These are phyloP conservation scores for Serranus cabrilla DNA, from an alignment of 2,797 vertebrate species.

Conservation along the genomic window DNA sequence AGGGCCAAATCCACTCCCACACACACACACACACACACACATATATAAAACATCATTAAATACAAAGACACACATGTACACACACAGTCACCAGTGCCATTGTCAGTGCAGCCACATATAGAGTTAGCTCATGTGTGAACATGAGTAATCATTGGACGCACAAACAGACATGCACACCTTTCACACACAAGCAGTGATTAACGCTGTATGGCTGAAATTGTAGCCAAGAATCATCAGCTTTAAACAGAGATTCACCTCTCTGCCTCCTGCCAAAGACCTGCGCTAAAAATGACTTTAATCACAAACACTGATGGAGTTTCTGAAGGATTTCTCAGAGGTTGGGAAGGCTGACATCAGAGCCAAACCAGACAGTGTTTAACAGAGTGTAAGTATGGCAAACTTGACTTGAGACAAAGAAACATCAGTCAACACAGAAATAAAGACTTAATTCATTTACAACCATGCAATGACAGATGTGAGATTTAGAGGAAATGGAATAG, in stretches of 20 bases:
- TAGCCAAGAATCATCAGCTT: constrained; percentile 53
- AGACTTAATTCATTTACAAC: background rate
- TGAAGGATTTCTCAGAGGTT: constrained; percentile 20
- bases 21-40: constrained; percentile 55
- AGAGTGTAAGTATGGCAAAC: background rate
- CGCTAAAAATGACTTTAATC: constrained; percentile 74
- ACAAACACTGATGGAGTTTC: constrained; percentile 20
- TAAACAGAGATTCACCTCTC: constrained; percentile 61
- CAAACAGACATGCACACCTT: constrained; percentile 49
- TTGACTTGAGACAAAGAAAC: background rate
- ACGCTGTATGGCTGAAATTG: constrained; percentile 59
- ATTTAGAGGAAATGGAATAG: too few relatives aligned
- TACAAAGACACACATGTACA: constrained; percentile 37
- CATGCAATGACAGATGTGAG: background rate
- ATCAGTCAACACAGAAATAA: background rate
- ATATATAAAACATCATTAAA: constrained; percentile 43
- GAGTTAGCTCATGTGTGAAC: constrained; percentile 67
- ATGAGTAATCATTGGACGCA: constrained; percentile 68
- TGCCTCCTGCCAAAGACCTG: constrained; percentile 50
- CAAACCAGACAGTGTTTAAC: background rate
- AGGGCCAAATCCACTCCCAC: constrained; percentile 89
- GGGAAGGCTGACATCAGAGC: constrained; percentile 5
- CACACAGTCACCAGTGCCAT: constrained; percentile 50
- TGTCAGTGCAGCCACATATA: constrained; percentile 70
- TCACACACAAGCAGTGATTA: constrained; percentile 77